Conservation (phyloP, 2,888 invertebrate genomes). For the Cabera pusaria region DNA sequence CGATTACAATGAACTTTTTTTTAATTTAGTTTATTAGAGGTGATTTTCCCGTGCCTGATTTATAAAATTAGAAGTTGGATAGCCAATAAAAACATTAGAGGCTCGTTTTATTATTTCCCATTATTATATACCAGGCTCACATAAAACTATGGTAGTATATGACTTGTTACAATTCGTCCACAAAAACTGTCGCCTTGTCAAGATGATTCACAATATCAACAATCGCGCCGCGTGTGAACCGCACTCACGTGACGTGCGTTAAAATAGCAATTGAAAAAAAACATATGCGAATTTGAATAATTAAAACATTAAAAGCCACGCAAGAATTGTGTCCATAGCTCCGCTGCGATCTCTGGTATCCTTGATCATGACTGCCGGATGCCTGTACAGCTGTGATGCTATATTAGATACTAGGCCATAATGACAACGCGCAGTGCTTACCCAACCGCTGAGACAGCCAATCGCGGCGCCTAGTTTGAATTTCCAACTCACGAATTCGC, state of each 20-base stretch:
- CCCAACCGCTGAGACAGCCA: slow-evolving; percentile 28
- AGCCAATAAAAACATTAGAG: no score
- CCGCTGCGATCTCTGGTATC: slow-evolving; percentile 15
- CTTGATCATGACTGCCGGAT: slow-evolving; percentile 26
- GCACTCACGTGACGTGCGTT: neutral
- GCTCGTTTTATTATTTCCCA: no score
- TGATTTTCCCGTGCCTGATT: no score
- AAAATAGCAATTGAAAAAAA: neutral
- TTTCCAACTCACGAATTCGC: slow-evolving; percentile 1
- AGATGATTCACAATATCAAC: slow-evolving; percentile 2
- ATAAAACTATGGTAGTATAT: no score
- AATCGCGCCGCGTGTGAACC: slow-evolving; percentile 1
- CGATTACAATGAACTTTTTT: no score
- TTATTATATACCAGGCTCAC: no score
- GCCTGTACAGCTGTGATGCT: slow-evolving; percentile 21
- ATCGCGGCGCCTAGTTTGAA: slow-evolving; percentile 8
- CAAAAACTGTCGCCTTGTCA: no score
- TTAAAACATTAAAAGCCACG: slow-evolving; percentile 13
- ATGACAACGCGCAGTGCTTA: slow-evolving; percentile 30
- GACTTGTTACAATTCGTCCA: no score
- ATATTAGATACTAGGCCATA: slow-evolving; percentile 38
- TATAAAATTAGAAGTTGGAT: no score
- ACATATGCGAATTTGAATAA: slow-evolving; percentile 12
- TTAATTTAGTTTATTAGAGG: no score
- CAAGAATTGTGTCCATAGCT: slow-evolving; percentile 3